Base-by-base conservation (phyloP, 2,888 invertebrate species). In the Silvanus unidentatus region DNA sequence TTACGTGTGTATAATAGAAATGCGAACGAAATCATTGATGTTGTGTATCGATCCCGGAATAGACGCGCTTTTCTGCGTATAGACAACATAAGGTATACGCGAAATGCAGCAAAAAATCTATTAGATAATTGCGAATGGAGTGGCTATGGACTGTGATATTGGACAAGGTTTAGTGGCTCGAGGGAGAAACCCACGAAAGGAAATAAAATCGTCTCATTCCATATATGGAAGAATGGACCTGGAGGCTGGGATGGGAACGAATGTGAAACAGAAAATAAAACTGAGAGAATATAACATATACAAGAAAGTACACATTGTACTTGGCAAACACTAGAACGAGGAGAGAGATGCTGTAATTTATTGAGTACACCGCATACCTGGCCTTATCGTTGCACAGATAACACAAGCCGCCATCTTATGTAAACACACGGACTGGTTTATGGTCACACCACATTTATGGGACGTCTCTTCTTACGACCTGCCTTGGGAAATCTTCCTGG, bases 361-460 rank as follows among this genome's bases (percentile, higher is more conserved):
- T 65, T 63, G 61, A 64, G 64, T 64, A 62, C 58, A 65, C 64
- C 54, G 56, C 61, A 62, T 63, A 64, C 64, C 64, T 64, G 63
- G 65, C 58, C 65, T 66, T 66, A 66, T 66, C 66, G 63, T 56
- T 58, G 61, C 62, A 60, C 58, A 67, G 65, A 64, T 65, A 65
- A 66, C 62, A 62, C 61, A 59, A 57, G 60, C 65, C 66, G 66
- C 65, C 67, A 67, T 67, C 63, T 66, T 67, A 62, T 57, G 59
- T 57, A 67, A 67, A 67, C 66, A 67, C 43, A 41, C 55, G 52
- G 64, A 64, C 64, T 63, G 60, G 64, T 65, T 65, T 65, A 65
- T 65, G 65, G 63, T 63, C 63, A 58, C 59, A 57, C 52, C 40
- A 44, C 34, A 51, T 49, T 37, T 57, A 60, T 59, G 58, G 59